Conservation (phyloP, 2,797 vertebrate species). For the Macroramphosus scolopax region DNA sequence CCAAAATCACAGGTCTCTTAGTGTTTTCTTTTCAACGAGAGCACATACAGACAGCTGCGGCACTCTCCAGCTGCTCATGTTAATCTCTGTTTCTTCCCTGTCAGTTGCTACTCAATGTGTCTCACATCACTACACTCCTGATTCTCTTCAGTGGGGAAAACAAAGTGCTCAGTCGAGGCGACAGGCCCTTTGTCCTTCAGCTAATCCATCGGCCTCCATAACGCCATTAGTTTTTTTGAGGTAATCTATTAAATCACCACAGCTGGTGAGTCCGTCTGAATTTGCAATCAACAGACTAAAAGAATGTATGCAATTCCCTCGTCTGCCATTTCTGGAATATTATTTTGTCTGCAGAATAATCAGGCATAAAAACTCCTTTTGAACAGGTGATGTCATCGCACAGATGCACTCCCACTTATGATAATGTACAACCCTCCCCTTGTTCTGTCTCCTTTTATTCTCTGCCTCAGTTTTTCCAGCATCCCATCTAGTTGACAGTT, state of each 20-base stretch:
- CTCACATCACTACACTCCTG: no score
- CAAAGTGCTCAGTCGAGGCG: no score
- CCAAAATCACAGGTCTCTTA: no score
- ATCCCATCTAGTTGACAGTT: slow-evolving; percentile 36
- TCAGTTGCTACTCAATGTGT: no score
- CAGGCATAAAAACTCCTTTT: slow-evolving; percentile 9
- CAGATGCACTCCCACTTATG: slow-evolving; percentile 9
- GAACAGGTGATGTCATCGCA: slow-evolving; percentile 41
- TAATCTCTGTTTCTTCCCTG: neutral
- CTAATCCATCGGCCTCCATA: slow-evolving; percentile 2
- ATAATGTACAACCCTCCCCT: slow-evolving; percentile 21
- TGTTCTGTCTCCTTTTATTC: slow-evolving; percentile 30
- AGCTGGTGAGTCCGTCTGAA: slow-evolving; percentile 11
- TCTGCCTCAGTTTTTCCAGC: slow-evolving; percentile 50
- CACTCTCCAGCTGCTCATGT: neutral
- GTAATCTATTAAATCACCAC: slow-evolving; percentile 21
- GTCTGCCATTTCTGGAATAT: slow-evolving; percentile 17
- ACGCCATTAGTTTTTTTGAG: slow-evolving; percentile 4
- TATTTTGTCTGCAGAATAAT: slow-evolving; percentile 20
- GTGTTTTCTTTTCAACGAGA: no score
- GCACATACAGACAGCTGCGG: neutral
- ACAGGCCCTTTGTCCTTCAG: slow-evolving; percentile 1
- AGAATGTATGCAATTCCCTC: slow-evolving; percentile 8
- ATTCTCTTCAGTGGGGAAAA: slow-evolving; percentile 1
- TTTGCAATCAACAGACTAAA: slow-evolving; percentile 11